Conservation (phyloP, 2,113 vertebrate species). For the Lathamus discolor region DNA sequence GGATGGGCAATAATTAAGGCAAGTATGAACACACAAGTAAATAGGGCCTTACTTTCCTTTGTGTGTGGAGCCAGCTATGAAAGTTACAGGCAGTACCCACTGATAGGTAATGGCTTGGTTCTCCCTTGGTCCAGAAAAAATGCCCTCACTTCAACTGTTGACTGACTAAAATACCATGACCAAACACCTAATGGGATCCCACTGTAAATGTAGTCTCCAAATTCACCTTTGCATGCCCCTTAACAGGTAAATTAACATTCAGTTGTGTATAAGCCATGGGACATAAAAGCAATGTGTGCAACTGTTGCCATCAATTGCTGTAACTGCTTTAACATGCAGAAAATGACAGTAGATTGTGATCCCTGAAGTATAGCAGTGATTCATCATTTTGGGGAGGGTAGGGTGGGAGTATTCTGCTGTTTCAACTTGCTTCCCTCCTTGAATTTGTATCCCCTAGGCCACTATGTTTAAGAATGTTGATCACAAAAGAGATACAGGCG, state of each 20-base stretch:
- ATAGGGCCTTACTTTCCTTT: not conserved
- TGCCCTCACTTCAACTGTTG: not conserved
- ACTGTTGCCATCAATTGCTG: not conserved
- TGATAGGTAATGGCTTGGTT: not conserved
- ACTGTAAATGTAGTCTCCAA: not conserved
- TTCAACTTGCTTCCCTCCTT: not conserved
- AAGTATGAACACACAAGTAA: not conserved
- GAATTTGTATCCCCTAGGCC: not conserved
- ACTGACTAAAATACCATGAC: not conserved
- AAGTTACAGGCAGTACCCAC: not conserved
- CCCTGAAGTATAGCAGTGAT: not conserved
- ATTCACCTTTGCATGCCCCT: not conserved
- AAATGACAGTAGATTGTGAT: constrained; percentile 7
- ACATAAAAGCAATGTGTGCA: not conserved
- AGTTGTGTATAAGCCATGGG: not conserved
- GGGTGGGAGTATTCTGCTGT: not conserved
- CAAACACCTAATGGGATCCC: not conserved
- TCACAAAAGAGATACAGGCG: not conserved
- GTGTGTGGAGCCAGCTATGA: not conserved
- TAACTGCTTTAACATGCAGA: constrained; percentile 20
- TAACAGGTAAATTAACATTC: not conserved
- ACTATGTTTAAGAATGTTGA: not conserved
- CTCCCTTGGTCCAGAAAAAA: not conserved
- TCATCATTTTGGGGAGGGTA: not conserved
- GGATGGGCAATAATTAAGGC: not conserved